Base-by-base conservation (phyloP, 2,888 invertebrate species). In the Drosophila pseudotakahashii region DNA sequence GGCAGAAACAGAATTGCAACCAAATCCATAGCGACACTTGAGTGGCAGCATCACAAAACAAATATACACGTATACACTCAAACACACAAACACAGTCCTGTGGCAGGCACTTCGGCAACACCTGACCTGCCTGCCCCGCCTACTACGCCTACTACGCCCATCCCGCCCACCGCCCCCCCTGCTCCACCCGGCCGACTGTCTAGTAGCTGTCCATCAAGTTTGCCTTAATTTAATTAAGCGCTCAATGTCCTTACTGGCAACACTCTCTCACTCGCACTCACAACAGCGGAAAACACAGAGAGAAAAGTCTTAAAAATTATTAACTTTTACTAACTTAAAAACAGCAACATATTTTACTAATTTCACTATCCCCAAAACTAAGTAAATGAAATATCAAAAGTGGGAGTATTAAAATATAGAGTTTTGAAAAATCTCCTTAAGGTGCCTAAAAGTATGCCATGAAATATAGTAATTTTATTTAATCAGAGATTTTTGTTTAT, bases 161-260 rank as follows among this genome's bases (percentile, higher is more conserved):
- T 19, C 19, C 45, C 36, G 54, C 39, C 45, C 42, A 19, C n/a
- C n/a, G 26, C 30, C 45, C 66, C 48, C 66, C 19, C 30, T 32
- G n/a, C 44, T 61, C 34, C 57, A 19, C 60, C 61, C 55, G 84
- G 57, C 84, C 79, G 88, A 73, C 83, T 85, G 88, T 83, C 83
- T 88, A 75, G 87, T 86, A 75, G 87, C 88, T 88, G 87, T 86
- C 86, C 88, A 88, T 84, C 83, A 86, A 80, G 75, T 55, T 73
- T 74, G 73, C 73, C 87, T 84, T 85, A 85, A 85, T 85, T 88
- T 81, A 85, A 85, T 85, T 85, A 88, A 79, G 89, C 87, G 78
- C 85, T 87, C 85, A 83, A 89, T 83, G 84, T 88, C 84, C 85
- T 86, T 76, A 79, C 78, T 57, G 64, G 58, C 69, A 75, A 74